Evolutionary conservation across 2,797 vertebrate genomes (phyloP), one percentile per base, ranked within the genome.

Genomic region (Sebastes kiyomatsui): DNA sequence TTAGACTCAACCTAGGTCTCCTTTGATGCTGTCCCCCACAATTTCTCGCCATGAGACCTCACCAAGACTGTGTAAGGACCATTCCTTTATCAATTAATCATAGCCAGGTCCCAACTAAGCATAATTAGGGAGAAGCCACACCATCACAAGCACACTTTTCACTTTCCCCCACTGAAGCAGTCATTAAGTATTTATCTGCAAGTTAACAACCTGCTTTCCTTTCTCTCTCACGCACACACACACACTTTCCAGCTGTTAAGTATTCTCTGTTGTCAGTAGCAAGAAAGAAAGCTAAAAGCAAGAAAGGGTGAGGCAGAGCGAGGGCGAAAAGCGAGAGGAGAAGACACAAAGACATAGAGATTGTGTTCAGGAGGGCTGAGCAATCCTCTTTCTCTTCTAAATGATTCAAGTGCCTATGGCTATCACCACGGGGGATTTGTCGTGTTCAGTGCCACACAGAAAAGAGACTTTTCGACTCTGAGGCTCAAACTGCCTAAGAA

Each of bases 71-170:
- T 94, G 95, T 95, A 95, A 96, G 97, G 96, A 97, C 97, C 96
- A 96, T 92, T 83, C 95, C 96, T 97, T 97, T 97, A 98, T 99
- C 97, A 98, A 99, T 99, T 98, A 99, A 98, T 97, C 98, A 99
- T 98, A 96, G 90, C 92, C 66, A 14, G 96, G 97, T 98, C 97
- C 97, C 96, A 97, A 97, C 96, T 95, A 96, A 97, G 96, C 96
- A 96, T 97, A 98, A 98, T 99, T 98, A 98, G 96, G 95, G 93
- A 91, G 95, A 97, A 97, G 97, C 96, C 97, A 97, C 97, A 97
- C 96, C 96, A 96, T 97, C 95, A 96, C 95, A 96, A 94, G 96
- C 95, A 95, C 87, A 85, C 84, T 79, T 85, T 90, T 87, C 83
- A 86, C 92, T 89, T 96, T 96, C 95, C 94, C 94, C 94, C 94